These are phyloP conservation scores for Apoda limacodes DNA, from an alignment of 2,888 invertebrate species.

Conservation along the genomic window DNA sequence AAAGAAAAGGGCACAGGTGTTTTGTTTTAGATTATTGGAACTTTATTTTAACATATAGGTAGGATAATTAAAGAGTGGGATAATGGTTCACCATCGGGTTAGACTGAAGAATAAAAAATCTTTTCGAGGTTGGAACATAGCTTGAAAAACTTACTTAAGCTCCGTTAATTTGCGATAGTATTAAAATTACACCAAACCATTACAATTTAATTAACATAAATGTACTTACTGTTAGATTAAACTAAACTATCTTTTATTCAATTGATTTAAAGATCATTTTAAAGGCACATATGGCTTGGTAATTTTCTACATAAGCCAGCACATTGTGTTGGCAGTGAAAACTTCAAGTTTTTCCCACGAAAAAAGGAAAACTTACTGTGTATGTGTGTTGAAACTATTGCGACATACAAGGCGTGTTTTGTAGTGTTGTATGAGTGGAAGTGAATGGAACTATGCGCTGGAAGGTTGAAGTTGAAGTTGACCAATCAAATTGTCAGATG, in stretches of 20 bases:
- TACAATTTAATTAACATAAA: too few relatives aligned
- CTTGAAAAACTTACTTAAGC: neutral
- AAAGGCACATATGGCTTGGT: conserved; percentile 20
- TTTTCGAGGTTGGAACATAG: too few relatives aligned
- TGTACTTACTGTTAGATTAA: conserved; percentile 9
- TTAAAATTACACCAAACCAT: conserved; percentile 5
- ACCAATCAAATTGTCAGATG: too few relatives aligned
- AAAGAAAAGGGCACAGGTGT: too few relatives aligned
- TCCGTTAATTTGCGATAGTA: conserved; percentile 26
- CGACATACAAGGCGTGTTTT: conserved; percentile 29
- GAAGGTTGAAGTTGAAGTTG: too few relatives aligned
- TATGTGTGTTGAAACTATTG: conserved; percentile 47
- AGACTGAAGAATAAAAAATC: too few relatives aligned
- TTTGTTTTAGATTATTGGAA: too few relatives aligned
- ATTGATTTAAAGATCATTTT: conserved; percentile 17
- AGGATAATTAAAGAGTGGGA: too few relatives aligned
- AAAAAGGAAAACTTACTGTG: conserved; percentile 57
- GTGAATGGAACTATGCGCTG: conserved; percentile 24
- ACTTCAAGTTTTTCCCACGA: conserved; percentile 56
- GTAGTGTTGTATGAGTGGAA: conserved; percentile 29
- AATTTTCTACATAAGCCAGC: conserved; percentile 25
- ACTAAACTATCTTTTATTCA: conserved; percentile 17
- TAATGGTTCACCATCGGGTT: too few relatives aligned
- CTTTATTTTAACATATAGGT: too few relatives aligned
- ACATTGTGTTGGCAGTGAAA: conserved; percentile 50